Base-by-base conservation (phyloP, 2,797 vertebrate species). In the Margarornis squamiger region DNA sequence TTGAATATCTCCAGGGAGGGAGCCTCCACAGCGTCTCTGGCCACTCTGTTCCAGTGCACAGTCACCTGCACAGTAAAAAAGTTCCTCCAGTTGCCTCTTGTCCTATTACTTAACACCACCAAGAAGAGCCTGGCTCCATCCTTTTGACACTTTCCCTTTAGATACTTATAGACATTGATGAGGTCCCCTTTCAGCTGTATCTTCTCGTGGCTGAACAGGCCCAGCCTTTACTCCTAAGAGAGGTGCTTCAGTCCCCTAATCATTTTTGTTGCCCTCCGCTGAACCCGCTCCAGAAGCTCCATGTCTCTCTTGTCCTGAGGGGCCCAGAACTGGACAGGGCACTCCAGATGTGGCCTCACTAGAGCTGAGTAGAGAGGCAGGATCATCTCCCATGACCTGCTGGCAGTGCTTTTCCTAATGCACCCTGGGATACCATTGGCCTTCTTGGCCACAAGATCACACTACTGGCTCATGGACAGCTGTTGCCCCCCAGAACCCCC, bases 121-220 rank as follows among this genome's bases (percentile, higher is more conserved):
- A 39, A 30, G 23, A 10, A 76, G 29, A 51, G 20, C n/a, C 20
- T 39, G 29, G 9, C 6, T 34, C 9, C 8, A 19, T 34, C 10
- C 38, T 22, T 26, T 51, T 15, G 29, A 19, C 10, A 12, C 17
- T 8, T 6, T 83, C 24, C 5, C n/a, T 65, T 65, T 38, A 39
- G 79, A 39, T 30, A 9, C 5, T 58, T 39, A n/a, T 4, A 23
- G n/a, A 34, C 12, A 30, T 9, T 45, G n/a, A 10, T 10, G 1
- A 65, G 8, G 21, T 58, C 16, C 1, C 7, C 7, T 15, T 58
- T 63, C 51, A 26, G 3, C 30, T 1, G 0, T 51, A 1, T 61
- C 30, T 61, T 75, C 3, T 57, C 0, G 1, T 11, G 7, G 2
- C n/a, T 45, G n/a, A 76, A 19, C 17, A 57, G 51, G 14, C 63